Percentiles rank a stretch among this genome's conserved stretches.
Evolutionary conservation across 2,113 vertebrate genomes (phyloP).

Genomic region (Ammodramus savannarum): DNA sequence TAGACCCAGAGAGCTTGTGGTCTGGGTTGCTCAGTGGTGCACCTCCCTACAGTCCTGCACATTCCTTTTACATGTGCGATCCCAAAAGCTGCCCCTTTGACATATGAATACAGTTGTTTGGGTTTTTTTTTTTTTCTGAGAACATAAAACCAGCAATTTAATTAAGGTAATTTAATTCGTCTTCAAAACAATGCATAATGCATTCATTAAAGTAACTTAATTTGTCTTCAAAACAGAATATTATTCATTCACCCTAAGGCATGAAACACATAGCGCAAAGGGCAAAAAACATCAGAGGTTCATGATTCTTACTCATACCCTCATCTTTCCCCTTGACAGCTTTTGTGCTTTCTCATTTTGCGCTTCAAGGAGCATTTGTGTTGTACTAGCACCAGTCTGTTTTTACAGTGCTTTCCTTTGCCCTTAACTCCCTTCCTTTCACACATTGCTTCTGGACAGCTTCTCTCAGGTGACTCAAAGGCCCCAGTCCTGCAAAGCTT

Average conservation of each 20-base stretch:
- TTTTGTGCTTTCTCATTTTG: constrained; percentile 33
- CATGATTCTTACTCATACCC: constrained; percentile 36
- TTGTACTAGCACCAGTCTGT: neutral
- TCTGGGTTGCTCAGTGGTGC: neutral
- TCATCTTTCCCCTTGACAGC: neutral
- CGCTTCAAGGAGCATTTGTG: constrained; percentile 8
- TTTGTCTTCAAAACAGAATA: constrained; percentile 58
- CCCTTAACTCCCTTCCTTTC: constrained; percentile 43
- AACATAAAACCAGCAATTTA: constrained; percentile 21
- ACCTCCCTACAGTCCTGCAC: neutral
- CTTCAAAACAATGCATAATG: constrained; percentile 35
- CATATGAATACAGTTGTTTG: neutral
- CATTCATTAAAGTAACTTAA: constrained; percentile 50
- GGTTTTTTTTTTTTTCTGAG: neutral
- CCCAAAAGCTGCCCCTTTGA: neutral
- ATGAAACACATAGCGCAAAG: neutral
- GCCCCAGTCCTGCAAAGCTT: neutral
- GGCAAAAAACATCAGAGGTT: constrained; percentile 29
- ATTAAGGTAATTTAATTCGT: constrained; percentile 27
- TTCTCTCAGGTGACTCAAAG: constrained; percentile 37
- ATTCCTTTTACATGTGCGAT: neutral
- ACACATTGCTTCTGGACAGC: neutral
- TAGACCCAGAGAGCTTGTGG: neutral
- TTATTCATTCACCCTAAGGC: constrained; percentile 43
- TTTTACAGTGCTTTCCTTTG: constrained; percentile 35